A percentile compares a stretch with the other conserved stretches of the same genome.
Evolutionary conservation across 2,888 invertebrate species (phyloP).

Genomic region (Hypsopygia costalis): DNA sequence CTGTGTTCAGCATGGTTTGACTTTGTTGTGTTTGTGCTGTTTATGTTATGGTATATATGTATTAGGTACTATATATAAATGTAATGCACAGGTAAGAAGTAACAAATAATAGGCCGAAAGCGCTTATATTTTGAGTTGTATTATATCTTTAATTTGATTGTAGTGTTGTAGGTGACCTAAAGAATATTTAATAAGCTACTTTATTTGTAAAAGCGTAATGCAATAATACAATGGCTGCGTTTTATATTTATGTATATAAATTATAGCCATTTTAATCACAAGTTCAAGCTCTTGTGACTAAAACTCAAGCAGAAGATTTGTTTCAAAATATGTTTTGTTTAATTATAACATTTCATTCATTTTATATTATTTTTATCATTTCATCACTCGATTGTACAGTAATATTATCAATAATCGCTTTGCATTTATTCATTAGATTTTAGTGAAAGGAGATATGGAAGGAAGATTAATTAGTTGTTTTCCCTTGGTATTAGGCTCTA

Average conservation of each 20-base stretch:
- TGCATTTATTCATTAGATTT: not conserved
- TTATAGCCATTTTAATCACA: no score
- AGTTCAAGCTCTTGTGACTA: no score
- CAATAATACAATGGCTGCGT: no score
- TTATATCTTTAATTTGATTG: not conserved
- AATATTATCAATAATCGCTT: conserved; percentile 2
- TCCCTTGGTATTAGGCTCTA: conserved; percentile 81
- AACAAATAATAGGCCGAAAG: not conserved
- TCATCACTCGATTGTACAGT: not conserved
- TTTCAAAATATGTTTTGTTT: not conserved
- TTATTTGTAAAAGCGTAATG: no score
- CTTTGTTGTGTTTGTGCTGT: conserved; percentile 10
- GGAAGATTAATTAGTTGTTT: not conserved
- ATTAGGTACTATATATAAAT: not conserved
- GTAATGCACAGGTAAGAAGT: not conserved
- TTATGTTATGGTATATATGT: not conserved
- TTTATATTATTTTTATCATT: not conserved
- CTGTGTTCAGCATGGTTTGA: conserved; percentile 10
- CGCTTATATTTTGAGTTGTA: not conserved
- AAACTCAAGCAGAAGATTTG: no score
- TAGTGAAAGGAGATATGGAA: not conserved
- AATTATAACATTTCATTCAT: not conserved
- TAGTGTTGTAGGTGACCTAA: not conserved
- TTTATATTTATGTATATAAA: no score
- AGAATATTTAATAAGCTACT: no score